Conservation (phyloP, 2,888 invertebrate genomes). For the Hetaerina titia region DNA sequence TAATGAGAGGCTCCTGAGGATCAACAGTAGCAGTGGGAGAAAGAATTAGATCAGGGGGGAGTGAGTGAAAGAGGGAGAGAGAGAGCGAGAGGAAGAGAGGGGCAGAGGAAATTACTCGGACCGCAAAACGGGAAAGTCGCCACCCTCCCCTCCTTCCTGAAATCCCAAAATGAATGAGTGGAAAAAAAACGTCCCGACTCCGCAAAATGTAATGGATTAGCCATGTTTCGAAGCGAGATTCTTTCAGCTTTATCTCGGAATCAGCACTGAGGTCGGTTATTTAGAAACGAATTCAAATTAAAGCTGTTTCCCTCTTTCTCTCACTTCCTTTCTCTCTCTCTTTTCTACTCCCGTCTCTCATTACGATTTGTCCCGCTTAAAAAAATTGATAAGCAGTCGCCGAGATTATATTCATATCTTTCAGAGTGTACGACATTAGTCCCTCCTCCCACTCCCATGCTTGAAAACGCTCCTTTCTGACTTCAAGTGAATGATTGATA, state of each 20-base stretch:
- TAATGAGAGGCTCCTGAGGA: background rate
- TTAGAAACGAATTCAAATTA: too few relatives aligned
- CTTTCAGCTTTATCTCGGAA: constrained; percentile 8
- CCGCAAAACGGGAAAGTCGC: background rate
- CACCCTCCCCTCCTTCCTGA: background rate
- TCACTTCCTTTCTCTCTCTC: too few relatives aligned
- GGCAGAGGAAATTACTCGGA: background rate
- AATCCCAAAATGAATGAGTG: background rate
- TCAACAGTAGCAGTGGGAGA: background rate
- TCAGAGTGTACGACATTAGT: too few relatives aligned
- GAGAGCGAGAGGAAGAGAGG: background rate
- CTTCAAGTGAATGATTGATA: background rate
- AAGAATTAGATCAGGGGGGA: background rate
- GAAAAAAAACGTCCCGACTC: background rate
- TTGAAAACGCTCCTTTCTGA: background rate
- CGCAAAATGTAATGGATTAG: background rate
- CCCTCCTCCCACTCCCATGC: too few relatives aligned
- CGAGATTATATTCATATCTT: too few relatives aligned
- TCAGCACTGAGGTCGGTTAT: background rate
- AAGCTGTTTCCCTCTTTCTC: too few relatives aligned
- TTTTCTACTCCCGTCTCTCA: too few relatives aligned
- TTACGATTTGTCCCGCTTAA: too few relatives aligned
- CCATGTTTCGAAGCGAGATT: background rate
- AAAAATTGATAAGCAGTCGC: too few relatives aligned
- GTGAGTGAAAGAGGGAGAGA: background rate